Evolutionary conservation across 2,797 vertebrate genomes (phyloP).

Genomic region (Phyllotis vaccarum): DNA sequence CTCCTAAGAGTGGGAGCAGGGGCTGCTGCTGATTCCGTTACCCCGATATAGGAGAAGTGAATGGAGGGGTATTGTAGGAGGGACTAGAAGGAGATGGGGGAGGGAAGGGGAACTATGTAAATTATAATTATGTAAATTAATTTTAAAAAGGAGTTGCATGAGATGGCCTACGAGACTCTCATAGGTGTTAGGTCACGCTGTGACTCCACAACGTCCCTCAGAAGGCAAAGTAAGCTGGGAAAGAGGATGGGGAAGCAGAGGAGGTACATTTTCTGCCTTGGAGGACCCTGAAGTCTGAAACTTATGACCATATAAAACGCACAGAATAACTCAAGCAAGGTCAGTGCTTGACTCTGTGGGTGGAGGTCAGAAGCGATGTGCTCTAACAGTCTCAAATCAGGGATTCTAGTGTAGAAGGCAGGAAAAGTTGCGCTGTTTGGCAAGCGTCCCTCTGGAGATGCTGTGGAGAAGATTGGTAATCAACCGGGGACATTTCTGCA

Average conservation of each 20-base stretch:
- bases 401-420: background rate
- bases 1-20: background rate
- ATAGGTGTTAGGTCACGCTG: background rate
- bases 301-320: accelerated
- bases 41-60: background rate
- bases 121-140: too few species aligned
- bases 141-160: background rate
- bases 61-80: background rate
- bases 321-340: background rate
- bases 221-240: background rate
- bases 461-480: background rate
- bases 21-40: background rate
- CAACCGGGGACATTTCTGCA: accelerated
- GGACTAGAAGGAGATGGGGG: background rate
- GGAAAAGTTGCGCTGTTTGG: background rate
- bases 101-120: background rate
- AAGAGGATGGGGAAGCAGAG: background rate
- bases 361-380: background rate
- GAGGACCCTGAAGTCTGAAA: background rate
- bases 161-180: background rate
- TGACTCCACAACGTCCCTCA: background rate
- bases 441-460: background rate
- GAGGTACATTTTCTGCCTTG: background rate
- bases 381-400: background rate
- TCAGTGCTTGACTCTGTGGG: background rate